Evolutionary conservation across 2,888 invertebrate genomes (phyloP).

Genomic region (Podotricha telesiphe): DNA sequence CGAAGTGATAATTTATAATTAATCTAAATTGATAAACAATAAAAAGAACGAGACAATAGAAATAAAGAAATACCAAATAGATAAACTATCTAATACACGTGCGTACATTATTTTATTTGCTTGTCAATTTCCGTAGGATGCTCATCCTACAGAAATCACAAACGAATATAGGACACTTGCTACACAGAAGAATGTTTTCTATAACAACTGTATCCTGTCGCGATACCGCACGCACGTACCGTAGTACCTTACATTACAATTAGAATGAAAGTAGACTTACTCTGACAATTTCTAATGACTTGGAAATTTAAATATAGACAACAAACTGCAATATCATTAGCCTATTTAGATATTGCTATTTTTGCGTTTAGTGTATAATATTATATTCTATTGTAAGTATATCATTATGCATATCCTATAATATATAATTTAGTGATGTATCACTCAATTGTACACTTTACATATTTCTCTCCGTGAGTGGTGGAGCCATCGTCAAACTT

Average conservation of each 20-base stretch:
- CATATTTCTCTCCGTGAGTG: no score
- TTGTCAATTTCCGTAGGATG: not conserved
- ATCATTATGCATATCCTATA: no score
- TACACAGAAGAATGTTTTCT: not conserved
- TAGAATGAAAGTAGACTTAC: slow-evolving; percentile 18
- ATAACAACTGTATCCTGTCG: not conserved
- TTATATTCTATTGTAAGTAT: no score
- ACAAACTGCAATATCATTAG: not conserved
- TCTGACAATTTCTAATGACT: slow-evolving; percentile 19
- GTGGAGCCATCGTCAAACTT: no score
- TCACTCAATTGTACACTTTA: no score
- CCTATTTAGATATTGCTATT: not conserved
- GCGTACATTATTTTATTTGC: not conserved
- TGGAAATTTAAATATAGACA: slow-evolving; percentile 18
- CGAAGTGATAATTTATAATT: no score
- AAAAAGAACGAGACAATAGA: not conserved
- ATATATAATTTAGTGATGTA: no score
- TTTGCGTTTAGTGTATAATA: not conserved
- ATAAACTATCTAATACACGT: not conserved
- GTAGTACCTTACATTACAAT: slow-evolving; percentile 13
- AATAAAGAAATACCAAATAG: not conserved
- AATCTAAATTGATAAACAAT: no score
- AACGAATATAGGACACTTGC: not conserved
- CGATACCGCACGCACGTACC: not conserved
- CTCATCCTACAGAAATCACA: not conserved